phyloP scores from a whole-genome alignment of 1,140 invertebrate genomes.

The Acromyrmex charruanus region DNA sequence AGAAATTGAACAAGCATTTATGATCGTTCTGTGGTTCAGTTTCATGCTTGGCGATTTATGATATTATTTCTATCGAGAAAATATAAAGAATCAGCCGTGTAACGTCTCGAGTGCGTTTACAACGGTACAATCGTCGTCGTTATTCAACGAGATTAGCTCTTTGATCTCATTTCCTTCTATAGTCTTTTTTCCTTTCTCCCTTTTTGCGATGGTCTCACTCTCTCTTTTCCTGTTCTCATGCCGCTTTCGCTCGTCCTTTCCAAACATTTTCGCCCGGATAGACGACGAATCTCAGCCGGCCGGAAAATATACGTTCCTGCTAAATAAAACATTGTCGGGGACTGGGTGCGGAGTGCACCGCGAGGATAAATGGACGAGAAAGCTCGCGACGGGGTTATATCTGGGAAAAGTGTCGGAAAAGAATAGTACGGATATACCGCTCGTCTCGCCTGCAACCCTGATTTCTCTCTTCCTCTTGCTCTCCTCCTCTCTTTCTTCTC shows the following conservation, averaged over 20 bases:
- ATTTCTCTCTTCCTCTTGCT: background rate
- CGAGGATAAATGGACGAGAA: conserved; percentile 60
- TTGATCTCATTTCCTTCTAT: conserved; percentile 21
- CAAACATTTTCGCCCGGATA: conserved; percentile 61
- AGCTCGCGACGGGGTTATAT: conserved; percentile 52
- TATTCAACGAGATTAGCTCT: conserved; percentile 63
- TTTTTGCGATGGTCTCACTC: background rate
- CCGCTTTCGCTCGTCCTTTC: conserved; percentile 40
- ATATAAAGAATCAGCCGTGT: conserved; percentile 17
- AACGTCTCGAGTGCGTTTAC: conserved; percentile 15
- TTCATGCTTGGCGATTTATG: conserved; percentile 47
- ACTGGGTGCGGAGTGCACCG: conserved; percentile 49
- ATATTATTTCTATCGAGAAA: conserved; percentile 45
- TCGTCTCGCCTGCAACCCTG: conserved; percentile 25
- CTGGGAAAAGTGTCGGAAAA: conserved; percentile 55
- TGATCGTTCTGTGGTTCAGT: conserved; percentile 8
- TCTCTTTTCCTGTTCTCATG: background rate
- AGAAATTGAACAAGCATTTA: conserved; percentile 54
- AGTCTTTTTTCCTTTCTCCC: background rate
- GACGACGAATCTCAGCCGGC: conserved; percentile 60
- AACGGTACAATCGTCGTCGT: conserved; percentile 35
- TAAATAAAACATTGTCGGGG: conserved; percentile 63
- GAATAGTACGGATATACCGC: conserved; percentile 55
- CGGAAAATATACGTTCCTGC: conserved; percentile 62
- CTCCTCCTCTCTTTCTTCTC: background rate